Conservation (phyloP, 1,140 invertebrate species). For the Sycophila sp. region DNA sequence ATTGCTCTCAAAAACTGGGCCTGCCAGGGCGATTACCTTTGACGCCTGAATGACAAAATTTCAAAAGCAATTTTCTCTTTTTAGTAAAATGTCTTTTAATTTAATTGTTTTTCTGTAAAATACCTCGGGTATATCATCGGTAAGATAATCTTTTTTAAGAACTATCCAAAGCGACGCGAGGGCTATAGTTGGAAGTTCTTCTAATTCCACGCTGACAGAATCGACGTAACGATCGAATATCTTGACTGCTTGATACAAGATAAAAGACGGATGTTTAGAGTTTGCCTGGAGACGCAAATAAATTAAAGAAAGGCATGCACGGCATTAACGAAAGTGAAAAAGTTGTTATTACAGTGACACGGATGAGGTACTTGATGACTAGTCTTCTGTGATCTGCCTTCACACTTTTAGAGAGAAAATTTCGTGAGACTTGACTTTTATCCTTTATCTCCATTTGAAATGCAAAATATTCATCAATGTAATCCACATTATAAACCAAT, state of each 20-base stretch:
- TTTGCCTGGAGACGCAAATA: too few relatives aligned
- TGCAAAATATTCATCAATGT: constrained; percentile 18
- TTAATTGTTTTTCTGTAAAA: too few relatives aligned
- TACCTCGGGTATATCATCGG: constrained; percentile 45
- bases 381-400: constrained; percentile 43
- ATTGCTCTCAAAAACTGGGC: constrained; percentile 19
- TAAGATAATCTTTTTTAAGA: constrained; percentile 42
- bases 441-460: constrained; percentile 27
- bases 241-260: constrained; percentile 49
- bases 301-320: not conserved
- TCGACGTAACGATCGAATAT: constrained; percentile 48
- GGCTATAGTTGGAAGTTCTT: constrained; percentile 42
- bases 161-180: constrained; percentile 49
- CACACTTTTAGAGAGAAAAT: constrained; percentile 34
- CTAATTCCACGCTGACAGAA: not conserved
- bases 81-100: too few relatives aligned
- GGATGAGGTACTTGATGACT: constrained; percentile 43
- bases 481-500: constrained; percentile 32
- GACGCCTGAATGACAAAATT: constrained; percentile 36
- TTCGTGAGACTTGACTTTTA: constrained; percentile 15
- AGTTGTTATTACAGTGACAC: constrained; percentile 36
- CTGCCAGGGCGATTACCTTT: constrained; percentile 36
- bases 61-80: too few relatives aligned
- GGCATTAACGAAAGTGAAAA: not conserved
- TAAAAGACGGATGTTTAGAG: constrained; percentile 34